Evolutionary conservation across 2,113 vertebrate species (phyloP), one percentile per base, ranked within the genome.

Genomic region (Oncorhynchus mykiss): DNA sequence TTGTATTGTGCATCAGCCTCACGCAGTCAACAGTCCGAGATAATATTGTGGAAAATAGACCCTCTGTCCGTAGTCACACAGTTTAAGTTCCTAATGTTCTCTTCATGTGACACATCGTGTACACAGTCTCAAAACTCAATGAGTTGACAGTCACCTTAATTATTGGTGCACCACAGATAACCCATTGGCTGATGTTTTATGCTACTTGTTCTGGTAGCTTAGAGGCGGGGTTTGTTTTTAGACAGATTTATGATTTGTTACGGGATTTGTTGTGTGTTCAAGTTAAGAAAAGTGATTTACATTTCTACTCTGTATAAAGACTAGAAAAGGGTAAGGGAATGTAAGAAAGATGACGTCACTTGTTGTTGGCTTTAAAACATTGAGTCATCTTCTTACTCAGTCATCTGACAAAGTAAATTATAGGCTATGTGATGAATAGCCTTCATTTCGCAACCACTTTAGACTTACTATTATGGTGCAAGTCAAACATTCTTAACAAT

Each of bases 401-500:
- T 62, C 59, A 62, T 62, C 59, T 62, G 59, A 45, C 39, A 45
- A 45, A 45, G 39, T n/a, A 24, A 62, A 62, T 62, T n/a, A 62
- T 24, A 45, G 39, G 39, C 39, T 45, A 45, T 18, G 54, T 14
- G 54, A 57, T 57, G 54, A 57, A 57, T 57, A 22, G n/a, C 59
- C 18, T 62, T 22, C 1, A 62, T 62, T 45, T 62, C 7, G 8
- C 59, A 22, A 7, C 51, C 51, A 54, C 16, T 54, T 54, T 62
- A 9, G 59, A 22, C 13, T 70, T 22, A 22, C 70, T 29, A 22
- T 72, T 29, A 27, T 14, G 59, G 11, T 64, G 87, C 78, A 76
- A 90, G 85, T 88, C 67, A 45, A 45, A 45, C 39, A 45, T 88
- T 93, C 90, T 90, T 87, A 93, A 84, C 87, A 71, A 84, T 80